Conservation (phyloP, 1,140 invertebrate genomes). For the Ips typographus region DNA sequence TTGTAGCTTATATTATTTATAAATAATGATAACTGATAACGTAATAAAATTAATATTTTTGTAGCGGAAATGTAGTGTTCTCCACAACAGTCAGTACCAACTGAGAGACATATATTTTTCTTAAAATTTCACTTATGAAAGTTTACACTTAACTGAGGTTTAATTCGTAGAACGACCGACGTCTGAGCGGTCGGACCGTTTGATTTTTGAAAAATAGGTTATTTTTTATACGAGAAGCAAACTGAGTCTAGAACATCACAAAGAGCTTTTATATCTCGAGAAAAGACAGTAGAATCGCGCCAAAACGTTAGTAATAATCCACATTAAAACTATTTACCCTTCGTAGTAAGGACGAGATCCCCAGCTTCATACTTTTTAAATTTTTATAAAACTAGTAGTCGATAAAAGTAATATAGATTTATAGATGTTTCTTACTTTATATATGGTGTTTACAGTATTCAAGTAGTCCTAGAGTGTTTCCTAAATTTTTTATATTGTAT, state of each 20-base stretch:
- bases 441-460: slow-evolving; percentile 55
- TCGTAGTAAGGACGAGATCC: slow-evolving; percentile 41
- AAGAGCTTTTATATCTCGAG: slow-evolving; percentile 33
- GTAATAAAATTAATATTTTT: slow-evolving; percentile 35
- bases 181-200: not conserved
- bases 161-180: not conserved
- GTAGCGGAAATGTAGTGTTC: slow-evolving; percentile 37
- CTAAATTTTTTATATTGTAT: slow-evolving; percentile 54
- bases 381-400: slow-evolving; percentile 44
- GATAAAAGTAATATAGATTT: slow-evolving; percentile 43
- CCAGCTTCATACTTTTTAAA: slow-evolving; percentile 46
- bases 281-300: slow-evolving; percentile 38
- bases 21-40: slow-evolving; percentile 24
- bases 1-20: slow-evolving; percentile 42
- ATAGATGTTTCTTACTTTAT: slow-evolving; percentile 52
- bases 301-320: slow-evolving; percentile 30
- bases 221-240: slow-evolving; percentile 37
- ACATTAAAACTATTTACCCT: slow-evolving; percentile 37
- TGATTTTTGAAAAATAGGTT: slow-evolving; percentile 26
- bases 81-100: slow-evolving; percentile 31
- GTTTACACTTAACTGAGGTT: slow-evolving; percentile 23
- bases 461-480: slow-evolving; percentile 51
- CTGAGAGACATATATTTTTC: slow-evolving; percentile 38
- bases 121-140: slow-evolving; percentile 35
- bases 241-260: slow-evolving; percentile 32